Percentiles rank a stretch among this genome's conserved stretches.
Conservation (phyloP, 2,113 vertebrate genomes). For the Pteronura brasiliensis region DNA sequence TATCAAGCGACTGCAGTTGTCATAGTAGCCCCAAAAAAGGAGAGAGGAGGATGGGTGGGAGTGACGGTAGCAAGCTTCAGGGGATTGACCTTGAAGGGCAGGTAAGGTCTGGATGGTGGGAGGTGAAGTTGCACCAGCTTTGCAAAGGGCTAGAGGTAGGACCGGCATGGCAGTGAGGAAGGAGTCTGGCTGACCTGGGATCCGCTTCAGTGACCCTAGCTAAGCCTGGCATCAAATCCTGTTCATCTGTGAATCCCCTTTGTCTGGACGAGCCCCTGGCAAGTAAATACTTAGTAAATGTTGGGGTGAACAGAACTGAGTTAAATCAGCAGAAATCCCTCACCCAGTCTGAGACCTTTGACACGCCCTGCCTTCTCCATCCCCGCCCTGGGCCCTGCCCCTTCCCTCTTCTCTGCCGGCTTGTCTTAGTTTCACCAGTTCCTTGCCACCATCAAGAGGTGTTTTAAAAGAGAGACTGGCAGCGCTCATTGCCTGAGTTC, state of each 20-base stretch:
- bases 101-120: background rate
- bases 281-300: background rate
- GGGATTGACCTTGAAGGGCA: background rate
- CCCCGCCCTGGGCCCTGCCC: background rate
- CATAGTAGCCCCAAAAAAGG: background rate
- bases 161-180: background rate
- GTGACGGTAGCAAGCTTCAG: background rate
- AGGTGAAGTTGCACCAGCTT: background rate
- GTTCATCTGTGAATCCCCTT: background rate
- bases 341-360: background rate
- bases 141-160: background rate
- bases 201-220: background rate
- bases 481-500: background rate
- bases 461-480: background rate
- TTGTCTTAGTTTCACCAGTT: background rate
- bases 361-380: background rate
- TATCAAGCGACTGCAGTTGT: background rate
- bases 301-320: background rate
- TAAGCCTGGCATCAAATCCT: background rate
- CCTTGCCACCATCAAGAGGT: background rate
- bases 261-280: background rate
- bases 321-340: background rate
- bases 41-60: background rate
- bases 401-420: background rate
- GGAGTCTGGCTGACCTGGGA: too few relatives aligned